Conservation (phyloP, 2,113 vertebrate species). For the Saguinus imperator region DNA sequence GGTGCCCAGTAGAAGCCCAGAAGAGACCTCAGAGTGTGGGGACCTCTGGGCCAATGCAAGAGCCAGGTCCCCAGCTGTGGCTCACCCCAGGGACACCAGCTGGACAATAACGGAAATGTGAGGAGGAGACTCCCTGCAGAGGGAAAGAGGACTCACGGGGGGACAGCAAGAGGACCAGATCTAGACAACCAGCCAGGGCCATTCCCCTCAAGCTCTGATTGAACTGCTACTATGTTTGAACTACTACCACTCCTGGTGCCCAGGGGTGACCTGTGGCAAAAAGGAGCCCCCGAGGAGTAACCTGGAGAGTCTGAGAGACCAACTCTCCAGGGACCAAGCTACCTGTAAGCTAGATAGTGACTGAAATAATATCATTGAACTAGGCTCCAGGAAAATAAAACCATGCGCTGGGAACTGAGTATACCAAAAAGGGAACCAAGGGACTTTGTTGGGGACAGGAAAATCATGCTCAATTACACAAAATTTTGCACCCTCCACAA, state of each 20-base stretch:
- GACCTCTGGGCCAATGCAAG: background rate
- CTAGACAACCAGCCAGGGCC: background rate
- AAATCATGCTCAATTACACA: background rate
- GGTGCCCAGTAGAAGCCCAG: background rate
- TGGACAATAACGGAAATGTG: background rate
- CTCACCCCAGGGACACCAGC: background rate
- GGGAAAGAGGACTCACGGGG: background rate
- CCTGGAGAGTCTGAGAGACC: background rate
- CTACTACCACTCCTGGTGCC: background rate
- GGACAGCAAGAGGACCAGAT: background rate
- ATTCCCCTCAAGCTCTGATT: background rate
- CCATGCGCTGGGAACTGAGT: background rate
- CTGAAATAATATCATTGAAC: background rate
- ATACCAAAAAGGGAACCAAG: background rate
- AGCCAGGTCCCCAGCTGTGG: background rate
- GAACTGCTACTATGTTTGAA: background rate
- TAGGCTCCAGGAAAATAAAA: background rate
- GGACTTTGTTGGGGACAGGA: background rate
- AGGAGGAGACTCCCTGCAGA: background rate
- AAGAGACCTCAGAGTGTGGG: background rate
- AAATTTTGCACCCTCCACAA: background rate
- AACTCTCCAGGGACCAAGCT: background rate
- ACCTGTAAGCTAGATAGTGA: background rate
- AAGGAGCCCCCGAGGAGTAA: background rate
- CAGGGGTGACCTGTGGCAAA: background rate